These are phyloP conservation scores for Lordiphosa fenestrarum DNA, from an alignment of 2,888 invertebrate genomes.

Conservation along the genomic window DNA sequence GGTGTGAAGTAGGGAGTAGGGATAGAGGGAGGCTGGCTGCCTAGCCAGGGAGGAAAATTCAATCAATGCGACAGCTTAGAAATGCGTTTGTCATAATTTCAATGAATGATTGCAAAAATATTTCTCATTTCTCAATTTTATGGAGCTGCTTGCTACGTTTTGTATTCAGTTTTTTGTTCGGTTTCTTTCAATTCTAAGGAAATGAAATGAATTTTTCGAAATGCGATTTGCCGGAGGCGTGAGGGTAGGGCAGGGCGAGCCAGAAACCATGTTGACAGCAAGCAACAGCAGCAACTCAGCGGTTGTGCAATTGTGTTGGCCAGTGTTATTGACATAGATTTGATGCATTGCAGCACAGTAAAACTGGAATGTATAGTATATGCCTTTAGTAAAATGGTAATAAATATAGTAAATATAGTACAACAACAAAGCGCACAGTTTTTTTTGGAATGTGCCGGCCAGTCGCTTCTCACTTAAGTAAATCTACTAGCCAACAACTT, in stretches of 20 bases:
- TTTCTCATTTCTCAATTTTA: conserved; percentile 58
- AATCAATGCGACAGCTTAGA: conserved; percentile 68
- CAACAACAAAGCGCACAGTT: too few species aligned
- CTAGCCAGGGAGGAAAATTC: conserved; percentile 43
- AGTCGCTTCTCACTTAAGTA: too few species aligned
- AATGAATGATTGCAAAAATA: conserved; percentile 65
- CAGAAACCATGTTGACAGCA: conserved; percentile 42
- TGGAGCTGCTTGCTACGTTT: conserved; percentile 21
- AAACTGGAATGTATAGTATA: background rate
- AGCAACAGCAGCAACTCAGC: background rate
- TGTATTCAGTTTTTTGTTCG: conserved; percentile 17
- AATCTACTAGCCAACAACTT: too few species aligned
- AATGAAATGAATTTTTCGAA: conserved; percentile 60
- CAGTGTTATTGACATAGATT: conserved; percentile 65
- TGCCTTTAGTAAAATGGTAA: too few species aligned
- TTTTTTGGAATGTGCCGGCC: too few species aligned
- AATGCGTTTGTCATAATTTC: conserved; percentile 72
- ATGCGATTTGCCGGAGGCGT: conserved; percentile 50
- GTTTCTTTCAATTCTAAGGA: conserved; percentile 34
- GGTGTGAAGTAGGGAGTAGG: background rate
- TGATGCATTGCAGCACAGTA: conserved; percentile 51
- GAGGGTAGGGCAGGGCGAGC: conserved; percentile 10
- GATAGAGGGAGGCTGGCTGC: background rate
- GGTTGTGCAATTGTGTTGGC: conserved; percentile 35
- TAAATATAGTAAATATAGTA: too few species aligned